Evolutionary conservation across 2,888 invertebrate genomes (phyloP).

Genomic region (Trissoscelio sp.): DNA sequence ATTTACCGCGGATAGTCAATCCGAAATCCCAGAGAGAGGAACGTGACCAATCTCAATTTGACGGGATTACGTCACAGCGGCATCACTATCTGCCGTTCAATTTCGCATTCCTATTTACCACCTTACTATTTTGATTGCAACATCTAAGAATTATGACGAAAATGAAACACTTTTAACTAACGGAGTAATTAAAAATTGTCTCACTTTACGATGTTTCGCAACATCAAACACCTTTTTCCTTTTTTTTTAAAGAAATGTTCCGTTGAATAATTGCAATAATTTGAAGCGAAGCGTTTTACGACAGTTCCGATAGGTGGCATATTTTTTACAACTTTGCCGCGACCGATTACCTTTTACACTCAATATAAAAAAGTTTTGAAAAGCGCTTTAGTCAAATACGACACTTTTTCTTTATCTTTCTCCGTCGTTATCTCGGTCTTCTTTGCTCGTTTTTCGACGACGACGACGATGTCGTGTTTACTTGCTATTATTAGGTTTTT

Average conservation of each 20-base stretch:
- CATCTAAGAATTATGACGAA: conserved; percentile 6
- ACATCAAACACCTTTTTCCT: too few relatives aligned
- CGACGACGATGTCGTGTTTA: conserved; percentile 53
- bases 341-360: conserved; percentile 37
- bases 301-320: not conserved
- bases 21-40: conserved; percentile 69
- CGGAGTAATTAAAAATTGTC: not conserved
- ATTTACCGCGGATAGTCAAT: conserved; percentile 73
- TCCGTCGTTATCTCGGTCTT: not conserved
- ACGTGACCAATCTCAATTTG: conserved; percentile 75
- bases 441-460: conserved; percentile 12
- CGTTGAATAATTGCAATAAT: conserved; percentile 1
- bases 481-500: conserved; percentile 68
- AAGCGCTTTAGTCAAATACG: conserved; percentile 38
- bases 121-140: conserved; percentile 3
- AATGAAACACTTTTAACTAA: not conserved
- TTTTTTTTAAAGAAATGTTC: too few relatives aligned
- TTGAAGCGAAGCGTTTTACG: conserved; percentile 22
- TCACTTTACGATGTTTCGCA: too few relatives aligned
- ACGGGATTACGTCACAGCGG: conserved; percentile 71
- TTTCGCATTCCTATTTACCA: conserved; percentile 39
- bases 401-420: conserved; percentile 28
- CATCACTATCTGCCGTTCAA: conserved; percentile 13
- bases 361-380: conserved; percentile 44
- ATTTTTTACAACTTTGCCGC: conserved; percentile 28